Evolutionary conservation across 1,140 invertebrate species (phyloP), one percentile per base, ranked within the genome.

Genomic region (Drosophila novamexicana): DNA sequence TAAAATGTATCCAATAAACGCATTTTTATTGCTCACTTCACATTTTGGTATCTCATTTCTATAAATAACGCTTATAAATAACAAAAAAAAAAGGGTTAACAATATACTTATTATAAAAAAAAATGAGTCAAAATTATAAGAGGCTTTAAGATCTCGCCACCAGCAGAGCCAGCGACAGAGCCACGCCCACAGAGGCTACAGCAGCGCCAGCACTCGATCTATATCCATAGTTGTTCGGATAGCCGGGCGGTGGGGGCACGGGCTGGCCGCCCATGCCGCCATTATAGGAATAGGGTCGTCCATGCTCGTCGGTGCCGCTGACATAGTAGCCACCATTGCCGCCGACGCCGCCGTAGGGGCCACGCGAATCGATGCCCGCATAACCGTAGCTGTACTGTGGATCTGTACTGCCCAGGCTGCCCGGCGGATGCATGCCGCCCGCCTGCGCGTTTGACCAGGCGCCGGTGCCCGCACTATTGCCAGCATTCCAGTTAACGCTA

Each of bases 261-360:
- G 81, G 77, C 9, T 77, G 77, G 7, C 68, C 81, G 4, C 7
- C 75, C 32, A 18, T 12, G 37, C 64, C 74, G 29, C 78, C 78
- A 9, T 77, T 83, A n/a, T 90, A 90, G 10, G 77, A 66, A 34
- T 72, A 90, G 40, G 83, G 79, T 1, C 82, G 64, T 0, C 88
- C 88, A 7, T 83, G 88, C 63, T 90, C 88, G 14, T 90, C 88
- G 6, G 79, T 76, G 42, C 88, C 82, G 39, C 82, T 68, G 0
- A 83, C 88, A 29, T 90, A 90, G 69, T 90, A 90, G 39, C 77
- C 88, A 0, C 88, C 88, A 36, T 90, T 90, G 54, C 88, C 88
- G 2, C 79, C 88, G 1, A 86, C 82, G 1, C 86, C 88, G 7
- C 88, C 88, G 7, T 90, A 90, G 14, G 72, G 45, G 0, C 88